A percentile compares a stretch with the other conserved stretches of the same genome.
These are phyloP conservation scores for Isoperla grammatica DNA, from an alignment of 2,888 invertebrate species.

Conservation along the genomic window DNA sequence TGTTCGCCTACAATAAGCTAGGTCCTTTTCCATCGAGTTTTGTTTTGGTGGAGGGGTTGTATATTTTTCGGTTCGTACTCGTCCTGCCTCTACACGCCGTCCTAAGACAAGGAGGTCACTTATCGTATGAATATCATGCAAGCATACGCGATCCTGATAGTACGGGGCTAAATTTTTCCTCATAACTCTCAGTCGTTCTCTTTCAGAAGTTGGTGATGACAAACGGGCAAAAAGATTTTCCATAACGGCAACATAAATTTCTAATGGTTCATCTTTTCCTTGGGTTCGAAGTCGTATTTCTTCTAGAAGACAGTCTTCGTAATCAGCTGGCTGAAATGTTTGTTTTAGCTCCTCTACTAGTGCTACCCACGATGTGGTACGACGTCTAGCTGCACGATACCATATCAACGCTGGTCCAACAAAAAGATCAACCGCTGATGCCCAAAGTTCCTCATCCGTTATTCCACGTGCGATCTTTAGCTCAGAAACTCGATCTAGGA, in stretches of 20 bases:
- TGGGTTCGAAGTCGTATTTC: constrained; percentile 31
- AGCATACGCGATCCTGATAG: constrained; percentile 17
- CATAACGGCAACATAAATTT: constrained; percentile 33
- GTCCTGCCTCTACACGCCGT: constrained; percentile 21
- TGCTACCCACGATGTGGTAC: constrained; percentile 23
- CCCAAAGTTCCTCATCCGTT: constrained; percentile 27
- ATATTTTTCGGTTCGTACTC: constrained; percentile 27
- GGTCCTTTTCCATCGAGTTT: constrained; percentile 23
- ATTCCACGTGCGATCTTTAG: constrained; percentile 26
- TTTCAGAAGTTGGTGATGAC: constrained; percentile 19
- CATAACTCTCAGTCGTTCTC: constrained; percentile 23
- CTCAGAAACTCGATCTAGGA: constrained; percentile 33
- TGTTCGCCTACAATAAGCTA: constrained; percentile 19
- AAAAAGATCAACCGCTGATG: constrained; percentile 32
- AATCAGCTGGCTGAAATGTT: constrained; percentile 31
- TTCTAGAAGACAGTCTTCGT: constrained; percentile 32
- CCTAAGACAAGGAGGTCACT: constrained; percentile 17
- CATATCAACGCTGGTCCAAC: constrained; percentile 31
- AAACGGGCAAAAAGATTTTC: constrained; percentile 27
- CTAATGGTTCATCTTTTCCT: constrained; percentile 33
- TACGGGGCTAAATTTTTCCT: constrained; percentile 25
- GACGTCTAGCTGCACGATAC: constrained; percentile 36
- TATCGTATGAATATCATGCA: constrained; percentile 14
- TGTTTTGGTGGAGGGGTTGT: constrained; percentile 25
- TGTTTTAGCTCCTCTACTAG: constrained; percentile 18